Base-by-base conservation (phyloP, 2,113 vertebrate species). In the Osmerus mordax region DNA sequence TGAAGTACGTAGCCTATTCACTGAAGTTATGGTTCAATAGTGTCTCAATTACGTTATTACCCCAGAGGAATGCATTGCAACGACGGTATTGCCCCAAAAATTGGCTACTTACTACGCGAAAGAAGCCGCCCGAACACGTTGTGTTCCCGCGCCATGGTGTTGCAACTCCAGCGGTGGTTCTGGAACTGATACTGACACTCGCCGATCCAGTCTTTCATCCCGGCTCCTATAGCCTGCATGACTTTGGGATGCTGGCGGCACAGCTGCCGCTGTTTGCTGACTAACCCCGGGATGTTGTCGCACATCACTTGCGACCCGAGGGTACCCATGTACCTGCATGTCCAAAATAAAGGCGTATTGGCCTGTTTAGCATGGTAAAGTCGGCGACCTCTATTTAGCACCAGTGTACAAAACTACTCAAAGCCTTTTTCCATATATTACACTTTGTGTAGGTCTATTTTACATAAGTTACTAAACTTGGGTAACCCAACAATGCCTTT, bases 101-200 rank as follows among this genome's bases (percentile, higher is more conserved):
- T n/a, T 16, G 8, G 9, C 47, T 61, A 94, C 96, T 95, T 90
- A 97, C 96, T 94, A 78, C 94, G 91, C 28, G 94, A 89, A 71
- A 97, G 90, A 81, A 97, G 93, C 70, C 93, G 93, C 77, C 96
- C 94, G 7, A 98, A 95, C 29, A 96, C 92, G 75, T 90, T 94
- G 88, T 96, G 95, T 23, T 96, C 96, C 36, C 94, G 84, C 56
- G 93, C 92, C 67, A 93, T 89, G 41, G 95, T 94, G 87, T 93
- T 94, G 89, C 97, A 98, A 87, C 96, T 96, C 97, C 97, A 99
- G 85, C 97, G 95, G 76, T 98, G 95, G 82, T 92, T 92, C n/a
- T 91, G 91, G 84, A 99, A 99, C 85, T 99, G 97, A 86, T 98
- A 92, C 83, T 97, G 96, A 80, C 97, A 99, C 86, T 99, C 97